Conservation (phyloP, 2,888 invertebrate genomes). For the Congeria kusceri region DNA sequence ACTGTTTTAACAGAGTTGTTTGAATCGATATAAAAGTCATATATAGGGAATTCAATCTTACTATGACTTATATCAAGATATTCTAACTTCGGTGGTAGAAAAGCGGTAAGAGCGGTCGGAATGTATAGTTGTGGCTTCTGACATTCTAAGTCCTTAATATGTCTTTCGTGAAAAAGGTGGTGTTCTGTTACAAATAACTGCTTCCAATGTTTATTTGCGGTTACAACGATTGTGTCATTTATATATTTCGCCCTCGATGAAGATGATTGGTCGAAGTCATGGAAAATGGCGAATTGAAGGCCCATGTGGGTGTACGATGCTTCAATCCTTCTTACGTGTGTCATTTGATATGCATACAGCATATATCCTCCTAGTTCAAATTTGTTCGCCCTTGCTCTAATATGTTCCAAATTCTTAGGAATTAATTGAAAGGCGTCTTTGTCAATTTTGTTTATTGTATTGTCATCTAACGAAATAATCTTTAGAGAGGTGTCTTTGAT, state of each 20-base stretch:
- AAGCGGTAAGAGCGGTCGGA: constrained; percentile 4
- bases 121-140: background rate
- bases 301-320: constrained; percentile 34
- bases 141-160: no score
- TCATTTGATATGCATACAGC: constrained; percentile 8
- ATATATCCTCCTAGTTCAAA: constrained; percentile 28
- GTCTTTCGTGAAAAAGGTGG: no score
- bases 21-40: constrained; percentile 4
- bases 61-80: constrained; percentile 34
- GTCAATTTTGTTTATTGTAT: constrained; percentile 18
- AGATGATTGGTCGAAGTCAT: background rate
- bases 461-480: constrained; percentile 30
- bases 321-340: constrained; percentile 18
- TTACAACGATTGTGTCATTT: no score
- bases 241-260: no score
- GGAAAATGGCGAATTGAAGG: background rate
- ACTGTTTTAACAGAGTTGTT: constrained; percentile 20
- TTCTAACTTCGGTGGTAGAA: constrained; percentile 23
- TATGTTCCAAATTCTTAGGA: constrained; percentile 12
- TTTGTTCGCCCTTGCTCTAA: constrained; percentile 19
- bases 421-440: background rate
- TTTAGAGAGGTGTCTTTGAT: constrained; percentile 6
- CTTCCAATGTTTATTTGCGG: no score
- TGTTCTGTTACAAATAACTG: no score
- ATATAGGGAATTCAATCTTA: constrained; percentile 29